These are phyloP conservation scores for Liolophura sinensis DNA, from an alignment of 1,140 invertebrate species.

Conservation along the genomic window DNA sequence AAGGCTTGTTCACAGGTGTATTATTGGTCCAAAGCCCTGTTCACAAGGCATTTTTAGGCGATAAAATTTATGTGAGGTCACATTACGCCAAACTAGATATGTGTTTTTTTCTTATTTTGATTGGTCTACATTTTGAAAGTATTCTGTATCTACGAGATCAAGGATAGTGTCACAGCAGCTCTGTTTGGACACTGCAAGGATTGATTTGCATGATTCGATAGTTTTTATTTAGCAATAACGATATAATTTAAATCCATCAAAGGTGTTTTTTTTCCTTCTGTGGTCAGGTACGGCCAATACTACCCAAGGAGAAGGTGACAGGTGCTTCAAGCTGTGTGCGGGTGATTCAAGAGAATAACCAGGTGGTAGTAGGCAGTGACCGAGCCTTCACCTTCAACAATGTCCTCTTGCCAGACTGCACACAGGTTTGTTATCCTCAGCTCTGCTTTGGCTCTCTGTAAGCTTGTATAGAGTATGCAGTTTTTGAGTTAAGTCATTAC, in stretches of 20 bases:
- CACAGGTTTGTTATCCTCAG: slow-evolving; percentile 64
- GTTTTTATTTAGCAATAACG: background rate
- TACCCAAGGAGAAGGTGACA: slow-evolving; percentile 51
- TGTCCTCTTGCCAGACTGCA: slow-evolving; percentile 73
- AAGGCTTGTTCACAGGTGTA: no score
- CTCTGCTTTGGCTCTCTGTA: no score
- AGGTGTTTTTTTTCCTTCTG: background rate
- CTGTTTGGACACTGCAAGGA: background rate
- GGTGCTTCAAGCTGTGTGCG: slow-evolving; percentile 54
- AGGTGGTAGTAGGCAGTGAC: slow-evolving; percentile 91
- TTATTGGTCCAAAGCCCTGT: no score
- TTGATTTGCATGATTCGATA: no score
- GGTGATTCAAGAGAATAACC: slow-evolving; percentile 61
- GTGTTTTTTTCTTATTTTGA: no score
- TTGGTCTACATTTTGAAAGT: background rate
- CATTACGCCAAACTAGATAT: background rate
- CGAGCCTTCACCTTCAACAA: slow-evolving; percentile 87
- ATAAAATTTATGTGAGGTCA: background rate
- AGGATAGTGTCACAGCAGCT: background rate
- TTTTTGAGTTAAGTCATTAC: no score
- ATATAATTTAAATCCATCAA: background rate
- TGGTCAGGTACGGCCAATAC: slow-evolving; percentile 49
- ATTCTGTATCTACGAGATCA: background rate
- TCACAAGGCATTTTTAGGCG: no score
- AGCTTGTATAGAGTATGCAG: no score